These are phyloP conservation scores for Zaprionus vittiger DNA, from an alignment of 1,140 invertebrate genomes.

Conservation along the genomic window DNA sequence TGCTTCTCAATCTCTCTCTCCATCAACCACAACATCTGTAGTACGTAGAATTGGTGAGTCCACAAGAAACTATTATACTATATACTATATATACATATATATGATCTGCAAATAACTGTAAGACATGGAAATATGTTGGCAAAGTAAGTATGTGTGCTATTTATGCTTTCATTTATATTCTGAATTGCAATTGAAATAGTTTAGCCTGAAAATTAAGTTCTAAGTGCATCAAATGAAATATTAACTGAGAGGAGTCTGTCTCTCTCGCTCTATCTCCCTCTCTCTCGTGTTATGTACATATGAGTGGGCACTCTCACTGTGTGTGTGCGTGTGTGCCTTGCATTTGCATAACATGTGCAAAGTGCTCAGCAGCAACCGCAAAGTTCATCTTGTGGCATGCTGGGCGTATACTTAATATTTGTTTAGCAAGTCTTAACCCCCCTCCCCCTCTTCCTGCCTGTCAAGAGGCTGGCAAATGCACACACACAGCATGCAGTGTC, in stretches of 20 bases:
- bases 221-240: conserved; percentile 58
- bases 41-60: conserved; percentile 81
- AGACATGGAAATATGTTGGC: conserved; percentile 6
- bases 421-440: conserved; percentile 8
- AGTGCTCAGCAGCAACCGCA: conserved; percentile 29
- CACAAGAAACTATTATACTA: conserved; percentile 34
- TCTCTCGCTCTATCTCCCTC: not conserved
- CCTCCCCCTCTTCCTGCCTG: no score
- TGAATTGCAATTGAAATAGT: conserved; percentile 60
- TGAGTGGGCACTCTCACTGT: conserved; percentile 10
- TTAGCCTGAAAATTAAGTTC: conserved; percentile 64
- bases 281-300: not conserved
- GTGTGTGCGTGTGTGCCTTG: conserved; percentile 25
- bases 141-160: conserved; percentile 57
- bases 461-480: conserved; percentile 22
- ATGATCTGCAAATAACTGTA: not conserved
- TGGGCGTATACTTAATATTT: conserved; percentile 73
- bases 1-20: conserved; percentile 65
- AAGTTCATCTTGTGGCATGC: conserved; percentile 38
- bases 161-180: conserved; percentile 38
- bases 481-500: not conserved
- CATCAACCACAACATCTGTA: conserved; percentile 59
- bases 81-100: conserved; percentile 36
- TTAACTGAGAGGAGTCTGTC: conserved; percentile 18
- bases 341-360: conserved; percentile 66